These are phyloP conservation scores for Amorpha juglandis DNA, from an alignment of 2,888 invertebrate species.

Conservation along the genomic window DNA sequence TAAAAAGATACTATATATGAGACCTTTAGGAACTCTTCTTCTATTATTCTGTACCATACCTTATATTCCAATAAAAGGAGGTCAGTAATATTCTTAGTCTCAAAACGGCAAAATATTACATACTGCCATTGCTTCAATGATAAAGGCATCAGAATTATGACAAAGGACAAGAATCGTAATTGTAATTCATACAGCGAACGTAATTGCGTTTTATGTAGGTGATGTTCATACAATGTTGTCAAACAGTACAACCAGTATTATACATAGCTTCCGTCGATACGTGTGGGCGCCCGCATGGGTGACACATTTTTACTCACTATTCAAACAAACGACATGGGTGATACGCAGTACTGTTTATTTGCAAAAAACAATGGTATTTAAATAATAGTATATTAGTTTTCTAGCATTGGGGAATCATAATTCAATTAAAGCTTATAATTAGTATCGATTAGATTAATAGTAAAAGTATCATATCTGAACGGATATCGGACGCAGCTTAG, in stretches of 20 bases:
- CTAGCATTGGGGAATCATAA: not conserved
- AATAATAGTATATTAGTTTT: not conserved
- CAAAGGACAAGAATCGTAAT: slow-evolving; percentile 34
- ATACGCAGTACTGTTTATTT: slow-evolving; percentile 6
- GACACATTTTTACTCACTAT: slow-evolving; percentile 11
- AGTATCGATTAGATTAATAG: no score
- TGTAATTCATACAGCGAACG: slow-evolving; percentile 61
- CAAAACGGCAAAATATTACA: no score
- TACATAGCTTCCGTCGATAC: slow-evolving; percentile 68
- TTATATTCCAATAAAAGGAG: no score
- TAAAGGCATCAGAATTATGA: not conserved
- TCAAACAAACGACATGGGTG: slow-evolving; percentile 15
- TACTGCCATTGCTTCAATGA: no score
- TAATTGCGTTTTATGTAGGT: slow-evolving; percentile 63
- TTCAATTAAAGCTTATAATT: no score
- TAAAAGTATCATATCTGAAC: not conserved
- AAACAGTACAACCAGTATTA: slow-evolving; percentile 57
- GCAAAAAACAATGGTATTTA: slow-evolving; percentile 9
- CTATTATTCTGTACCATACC: no score
- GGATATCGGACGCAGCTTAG: no score
- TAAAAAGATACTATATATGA: no score
- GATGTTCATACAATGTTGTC: slow-evolving; percentile 43
- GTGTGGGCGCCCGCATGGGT: slow-evolving; percentile 76
- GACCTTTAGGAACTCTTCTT: no score
- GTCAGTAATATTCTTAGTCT: no score